These are phyloP conservation scores for Babyrousa celebensis DNA, from an alignment of 2,797 vertebrate species.

Conservation along the genomic window DNA sequence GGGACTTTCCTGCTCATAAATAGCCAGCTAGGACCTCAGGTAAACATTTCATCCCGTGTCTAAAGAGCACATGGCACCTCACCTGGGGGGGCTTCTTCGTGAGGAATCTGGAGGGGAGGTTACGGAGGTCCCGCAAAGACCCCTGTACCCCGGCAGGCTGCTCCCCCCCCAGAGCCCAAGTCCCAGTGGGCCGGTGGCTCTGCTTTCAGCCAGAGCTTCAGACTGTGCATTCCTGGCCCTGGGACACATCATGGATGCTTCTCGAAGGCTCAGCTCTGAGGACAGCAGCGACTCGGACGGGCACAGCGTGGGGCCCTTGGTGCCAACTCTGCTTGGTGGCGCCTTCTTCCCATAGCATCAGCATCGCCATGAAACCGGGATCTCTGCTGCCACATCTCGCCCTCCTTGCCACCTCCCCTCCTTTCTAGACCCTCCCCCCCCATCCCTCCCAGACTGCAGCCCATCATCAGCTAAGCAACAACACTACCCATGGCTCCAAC, in stretches of 20 bases:
- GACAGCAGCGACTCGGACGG: neutral
- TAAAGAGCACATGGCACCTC: neutral
- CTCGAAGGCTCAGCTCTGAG: neutral
- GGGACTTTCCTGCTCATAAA: slow-evolving; percentile 69
- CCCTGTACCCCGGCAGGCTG: neutral
- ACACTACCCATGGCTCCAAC: neutral
- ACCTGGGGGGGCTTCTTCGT: neutral
- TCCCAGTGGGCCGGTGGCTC: neutral
- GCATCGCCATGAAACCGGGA: slow-evolving; percentile 36
- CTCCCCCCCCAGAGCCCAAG: neutral
- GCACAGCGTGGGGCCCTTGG: neutral
- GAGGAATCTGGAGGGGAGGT: neutral
- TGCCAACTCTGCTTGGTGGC: neutral
- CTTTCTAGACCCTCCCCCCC: neutral
- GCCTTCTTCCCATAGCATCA: neutral
- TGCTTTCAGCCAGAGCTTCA: neutral
- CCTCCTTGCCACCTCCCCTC: neutral
- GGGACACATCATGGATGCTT: neutral
- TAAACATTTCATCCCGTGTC: neutral
- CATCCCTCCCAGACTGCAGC: neutral
- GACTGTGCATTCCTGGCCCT: rapidly evolving
- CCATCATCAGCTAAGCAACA: neutral
- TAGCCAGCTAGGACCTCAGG: neutral
- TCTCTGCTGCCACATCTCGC: neutral
- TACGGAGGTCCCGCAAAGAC: neutral